Evolutionary conservation across 2,797 vertebrate genomes (phyloP).

Genomic region (Malurus splendens): DNA sequence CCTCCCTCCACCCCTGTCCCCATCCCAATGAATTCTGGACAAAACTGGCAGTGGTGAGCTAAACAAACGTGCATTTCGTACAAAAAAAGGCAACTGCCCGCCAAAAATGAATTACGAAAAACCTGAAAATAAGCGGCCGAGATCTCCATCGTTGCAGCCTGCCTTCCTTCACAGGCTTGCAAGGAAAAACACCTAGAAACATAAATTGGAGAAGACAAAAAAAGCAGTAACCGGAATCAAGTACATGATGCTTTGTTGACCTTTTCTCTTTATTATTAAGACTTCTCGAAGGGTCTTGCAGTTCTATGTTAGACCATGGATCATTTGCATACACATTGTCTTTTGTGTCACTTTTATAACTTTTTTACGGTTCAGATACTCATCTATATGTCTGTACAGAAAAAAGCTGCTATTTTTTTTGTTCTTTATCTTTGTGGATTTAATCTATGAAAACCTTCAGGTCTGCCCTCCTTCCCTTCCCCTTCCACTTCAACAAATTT

Average conservation of each 20-base stretch:
- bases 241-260: constrained; percentile 73
- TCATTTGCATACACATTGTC: constrained; percentile 88
- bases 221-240: constrained; percentile 63
- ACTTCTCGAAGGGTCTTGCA: constrained; percentile 83
- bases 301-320: constrained; percentile 90
- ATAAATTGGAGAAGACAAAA: constrained; percentile 53
- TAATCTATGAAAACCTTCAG: constrained; percentile 94
- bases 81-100: constrained; percentile 7
- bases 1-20: neutral
- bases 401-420: constrained; percentile 98
- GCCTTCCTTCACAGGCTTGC: constrained; percentile 39
- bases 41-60: constrained; percentile 58
- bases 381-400: constrained; percentile 97
- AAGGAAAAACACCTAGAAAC: constrained; percentile 34
- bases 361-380: constrained; percentile 97
- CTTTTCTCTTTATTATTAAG: constrained; percentile 71
- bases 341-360: constrained; percentile 96
- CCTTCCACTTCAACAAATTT: constrained; percentile 70
- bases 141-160: constrained; percentile 60
- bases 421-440: constrained; percentile 93
- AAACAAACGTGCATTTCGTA: neutral
- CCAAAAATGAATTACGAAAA: constrained; percentile 59
- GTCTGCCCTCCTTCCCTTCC: constrained; percentile 85
- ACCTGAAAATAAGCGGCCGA: constrained; percentile 22
- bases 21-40: constrained; percentile 58